phyloP scores from a whole-genome alignment of 2,888 invertebrate species.

The Selenia dentaria region DNA sequence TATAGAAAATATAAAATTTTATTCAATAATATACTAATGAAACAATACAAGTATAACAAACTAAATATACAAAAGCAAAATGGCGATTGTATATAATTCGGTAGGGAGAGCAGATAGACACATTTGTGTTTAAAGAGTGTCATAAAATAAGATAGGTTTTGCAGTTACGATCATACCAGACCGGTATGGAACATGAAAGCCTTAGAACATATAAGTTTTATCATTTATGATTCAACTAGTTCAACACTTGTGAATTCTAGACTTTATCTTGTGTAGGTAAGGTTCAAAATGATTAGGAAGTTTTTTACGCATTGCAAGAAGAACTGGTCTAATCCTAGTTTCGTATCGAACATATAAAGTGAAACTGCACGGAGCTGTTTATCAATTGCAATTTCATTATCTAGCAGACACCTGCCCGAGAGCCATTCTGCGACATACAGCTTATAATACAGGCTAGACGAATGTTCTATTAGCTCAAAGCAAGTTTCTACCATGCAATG shows the following conservation, averaged over 20 bases:
- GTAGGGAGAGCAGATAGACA: slow-evolving; percentile 38
- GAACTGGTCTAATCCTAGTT: slow-evolving; percentile 58
- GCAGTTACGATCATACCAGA: slow-evolving; percentile 43
- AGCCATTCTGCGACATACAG: slow-evolving; percentile 32
- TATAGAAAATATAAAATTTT: too few species aligned
- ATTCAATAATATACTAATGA: too few species aligned
- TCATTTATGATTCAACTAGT: background rate
- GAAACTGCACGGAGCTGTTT: slow-evolving; percentile 68
- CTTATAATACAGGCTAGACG: slow-evolving; percentile 28
- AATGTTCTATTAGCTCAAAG: slow-evolving; percentile 17
- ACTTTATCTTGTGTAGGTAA: slow-evolving; percentile 8
- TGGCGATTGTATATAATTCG: slow-evolving; percentile 20
- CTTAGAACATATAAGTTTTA: slow-evolving; percentile 45
- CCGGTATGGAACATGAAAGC: slow-evolving; percentile 67
- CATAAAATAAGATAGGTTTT: slow-evolving; percentile 41
- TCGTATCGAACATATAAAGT: slow-evolving; percentile 67
- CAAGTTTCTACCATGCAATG: slow-evolving; percentile 3
- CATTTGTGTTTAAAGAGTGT: slow-evolving; percentile 39
- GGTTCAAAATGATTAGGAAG: slow-evolving; percentile 16
- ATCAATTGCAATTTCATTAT: slow-evolving; percentile 78
- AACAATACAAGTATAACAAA: too few species aligned
- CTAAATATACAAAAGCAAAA: slow-evolving; percentile 36
- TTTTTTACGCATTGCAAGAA: slow-evolving; percentile 45
- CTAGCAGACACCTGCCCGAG: slow-evolving; percentile 55
- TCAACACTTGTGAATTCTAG: slow-evolving; percentile 5